phyloP scores from a whole-genome alignment of 2,113 vertebrate species.

The Scytalopus superciliaris region DNA sequence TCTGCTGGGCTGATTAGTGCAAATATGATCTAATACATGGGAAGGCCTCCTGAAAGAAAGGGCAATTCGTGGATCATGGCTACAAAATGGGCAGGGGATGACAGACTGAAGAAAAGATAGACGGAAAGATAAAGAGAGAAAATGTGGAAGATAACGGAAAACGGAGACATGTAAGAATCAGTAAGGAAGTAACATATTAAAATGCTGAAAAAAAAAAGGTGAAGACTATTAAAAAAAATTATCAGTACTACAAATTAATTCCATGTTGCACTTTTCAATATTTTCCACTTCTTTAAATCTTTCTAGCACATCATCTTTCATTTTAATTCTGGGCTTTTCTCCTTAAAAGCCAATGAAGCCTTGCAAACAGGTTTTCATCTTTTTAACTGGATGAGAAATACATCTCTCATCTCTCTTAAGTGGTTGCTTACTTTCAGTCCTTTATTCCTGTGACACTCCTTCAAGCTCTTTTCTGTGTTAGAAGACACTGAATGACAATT shows the following conservation, averaged over 20 bases:
- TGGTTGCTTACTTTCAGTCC: slow-evolving; percentile 2
- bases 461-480: slow-evolving; percentile 22
- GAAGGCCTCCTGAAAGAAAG: background rate
- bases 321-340: slow-evolving; percentile 5
- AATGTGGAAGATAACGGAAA: background rate
- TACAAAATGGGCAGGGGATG: background rate
- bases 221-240: background rate
- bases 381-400: background rate
- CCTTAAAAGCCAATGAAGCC: slow-evolving; percentile 2
- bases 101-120: background rate
- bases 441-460: slow-evolving; percentile 12
- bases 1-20: background rate
- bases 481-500: slow-evolving; percentile 34
- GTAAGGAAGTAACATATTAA: background rate
- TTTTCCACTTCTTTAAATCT: background rate
- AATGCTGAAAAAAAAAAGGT: background rate
- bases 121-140: background rate
- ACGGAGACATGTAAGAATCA: background rate
- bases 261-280: background rate
- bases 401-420: background rate
- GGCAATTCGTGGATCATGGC: background rate
- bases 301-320: background rate
- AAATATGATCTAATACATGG: background rate
- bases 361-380: slow-evolving; percentile 2
- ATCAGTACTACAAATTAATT: background rate